phyloP scores from a whole-genome alignment of 1,140 invertebrate species.

The Aphaenogaster ashmeadi region DNA sequence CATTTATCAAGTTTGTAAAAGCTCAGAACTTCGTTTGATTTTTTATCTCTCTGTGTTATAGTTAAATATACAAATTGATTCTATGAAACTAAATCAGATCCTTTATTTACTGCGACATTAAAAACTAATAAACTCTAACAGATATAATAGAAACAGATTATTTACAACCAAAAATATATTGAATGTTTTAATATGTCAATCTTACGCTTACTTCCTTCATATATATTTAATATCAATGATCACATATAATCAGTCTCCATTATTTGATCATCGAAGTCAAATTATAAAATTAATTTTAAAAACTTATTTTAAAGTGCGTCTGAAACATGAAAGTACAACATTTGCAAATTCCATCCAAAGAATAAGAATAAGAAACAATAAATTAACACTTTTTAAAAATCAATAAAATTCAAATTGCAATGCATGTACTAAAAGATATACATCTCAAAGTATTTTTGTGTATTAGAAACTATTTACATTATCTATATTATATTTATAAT shows the following conservation, averaged over 20 bases:
- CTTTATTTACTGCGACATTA: too few species aligned
- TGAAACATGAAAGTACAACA: not conserved
- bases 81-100: too few species aligned
- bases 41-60: too few species aligned
- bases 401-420: not conserved
- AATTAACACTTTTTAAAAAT: slow-evolving; percentile 5
- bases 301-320: not conserved
- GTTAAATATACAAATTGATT: too few species aligned
- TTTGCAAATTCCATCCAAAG: not conserved
- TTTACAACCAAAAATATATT: slow-evolving; percentile 12
- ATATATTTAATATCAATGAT: not conserved
- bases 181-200: not conserved
- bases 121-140: too few species aligned
- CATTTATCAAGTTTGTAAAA: too few species aligned
- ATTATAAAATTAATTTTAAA: not conserved
- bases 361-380: slow-evolving; percentile 6
- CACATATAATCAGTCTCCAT: not conserved
- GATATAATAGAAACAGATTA: not conserved
- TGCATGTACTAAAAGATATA: not conserved
- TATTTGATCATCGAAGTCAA: not conserved
- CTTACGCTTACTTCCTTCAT: not conserved
- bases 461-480: too few species aligned
- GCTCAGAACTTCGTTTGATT: too few species aligned
- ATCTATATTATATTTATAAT: too few species aligned
- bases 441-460: too few species aligned